A percentile compares a stretch with the other conserved stretches of the same genome.
phyloP scores from a whole-genome alignment of 2,888 invertebrate species.

The Mellilla xanthometata region DNA sequence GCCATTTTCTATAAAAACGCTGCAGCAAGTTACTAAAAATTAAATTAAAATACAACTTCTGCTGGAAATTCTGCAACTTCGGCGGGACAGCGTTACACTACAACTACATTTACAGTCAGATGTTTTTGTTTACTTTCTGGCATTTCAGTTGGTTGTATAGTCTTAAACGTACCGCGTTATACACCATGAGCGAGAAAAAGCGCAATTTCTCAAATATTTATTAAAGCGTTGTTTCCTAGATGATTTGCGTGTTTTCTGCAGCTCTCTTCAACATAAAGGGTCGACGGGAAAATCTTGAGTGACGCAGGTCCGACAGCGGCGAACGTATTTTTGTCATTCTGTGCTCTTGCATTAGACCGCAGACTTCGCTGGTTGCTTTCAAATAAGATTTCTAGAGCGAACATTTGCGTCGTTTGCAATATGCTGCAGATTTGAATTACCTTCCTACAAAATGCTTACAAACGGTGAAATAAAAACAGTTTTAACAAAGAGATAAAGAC shows the following conservation, averaged over 20 bases:
- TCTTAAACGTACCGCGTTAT: no score
- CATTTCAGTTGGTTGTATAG: no score
- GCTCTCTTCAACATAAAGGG: conserved; percentile 51
- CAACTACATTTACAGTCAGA: no score
- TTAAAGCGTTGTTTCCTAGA: conserved; percentile 37
- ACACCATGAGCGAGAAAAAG: conserved; percentile 25
- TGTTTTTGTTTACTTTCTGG: no score
- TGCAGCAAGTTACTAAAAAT: no score
- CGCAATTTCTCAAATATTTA: conserved; percentile 35
- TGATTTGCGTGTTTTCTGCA: conserved; percentile 54
- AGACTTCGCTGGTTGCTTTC: conserved; percentile 19
- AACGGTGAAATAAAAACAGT: no score
- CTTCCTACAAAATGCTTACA: not conserved
- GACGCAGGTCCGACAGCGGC: conserved; percentile 61
- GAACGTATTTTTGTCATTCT: conserved; percentile 63
- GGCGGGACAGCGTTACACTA: no score
- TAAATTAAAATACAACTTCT: no score
- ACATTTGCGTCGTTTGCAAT: conserved; percentile 12
- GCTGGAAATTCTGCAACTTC: no score
- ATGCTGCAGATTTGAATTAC: conserved; percentile 4
- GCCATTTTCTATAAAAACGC: conserved; percentile 1
- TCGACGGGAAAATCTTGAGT: conserved; percentile 52
- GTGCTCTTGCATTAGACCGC: conserved; percentile 48
- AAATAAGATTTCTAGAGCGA: conserved; percentile 18
- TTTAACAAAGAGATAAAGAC: no score